Percentiles rank a stretch among this genome's conserved stretches.
Evolutionary conservation across 2,888 invertebrate species (phyloP).

Genomic region (Acrobasis repandana): DNA sequence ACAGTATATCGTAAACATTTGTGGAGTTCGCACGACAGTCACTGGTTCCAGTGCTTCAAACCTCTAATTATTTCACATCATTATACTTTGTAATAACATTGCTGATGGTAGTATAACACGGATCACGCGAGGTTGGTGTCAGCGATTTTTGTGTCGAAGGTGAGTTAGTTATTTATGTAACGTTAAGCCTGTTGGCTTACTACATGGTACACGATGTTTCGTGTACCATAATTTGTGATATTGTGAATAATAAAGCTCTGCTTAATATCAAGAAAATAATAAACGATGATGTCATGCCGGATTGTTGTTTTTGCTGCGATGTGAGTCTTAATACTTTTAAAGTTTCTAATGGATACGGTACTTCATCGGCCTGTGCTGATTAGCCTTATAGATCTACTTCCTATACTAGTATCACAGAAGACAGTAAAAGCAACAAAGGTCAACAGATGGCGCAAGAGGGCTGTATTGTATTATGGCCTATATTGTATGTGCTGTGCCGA

Average conservation of each 20-base stretch:
- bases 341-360: too few species aligned
- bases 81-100: slow-evolving; percentile 24
- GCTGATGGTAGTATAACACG: slow-evolving; percentile 29
- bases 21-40: slow-evolving; percentile 55
- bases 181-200: too few species aligned
- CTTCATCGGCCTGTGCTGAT: too few species aligned
- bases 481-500: too few species aligned
- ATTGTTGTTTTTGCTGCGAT: slow-evolving; percentile 17
- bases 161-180: slow-evolving; percentile 33
- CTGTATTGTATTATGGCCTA: too few species aligned
- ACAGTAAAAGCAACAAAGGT: too few species aligned
- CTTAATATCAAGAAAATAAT: slow-evolving; percentile 9
- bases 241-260: slow-evolving; percentile 6
- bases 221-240: not conserved
- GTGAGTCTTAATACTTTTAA: not conserved
- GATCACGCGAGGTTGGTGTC: slow-evolving; percentile 31
- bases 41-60: not conserved
- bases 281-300: slow-evolving; percentile 21
- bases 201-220: too few species aligned
- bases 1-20: slow-evolving; percentile 58
- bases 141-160: slow-evolving; percentile 32
- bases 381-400: too few species aligned
- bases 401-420: too few species aligned
- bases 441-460: too few species aligned
- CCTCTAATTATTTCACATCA: slow-evolving; percentile 22